Evolutionary conservation across 2,113 vertebrate genomes (phyloP).

Genomic region (Misgurnus mizolepis): DNA sequence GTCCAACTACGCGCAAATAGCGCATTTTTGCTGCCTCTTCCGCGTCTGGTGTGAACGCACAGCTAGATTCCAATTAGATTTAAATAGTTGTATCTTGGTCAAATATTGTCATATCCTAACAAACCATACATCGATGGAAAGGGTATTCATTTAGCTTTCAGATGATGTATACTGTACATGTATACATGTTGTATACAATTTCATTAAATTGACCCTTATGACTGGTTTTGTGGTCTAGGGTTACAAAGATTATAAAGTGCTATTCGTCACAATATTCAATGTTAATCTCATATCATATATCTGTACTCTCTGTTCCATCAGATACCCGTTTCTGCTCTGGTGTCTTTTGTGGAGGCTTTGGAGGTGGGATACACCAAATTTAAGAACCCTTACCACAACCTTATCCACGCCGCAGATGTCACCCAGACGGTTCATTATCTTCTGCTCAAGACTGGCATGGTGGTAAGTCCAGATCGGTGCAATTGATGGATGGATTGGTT

Average conservation of each 20-base stretch:
- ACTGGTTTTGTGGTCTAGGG: too few species aligned
- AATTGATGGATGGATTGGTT: neutral
- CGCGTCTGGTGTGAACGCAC: too few species aligned
- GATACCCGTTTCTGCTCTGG: conserved; percentile 91
- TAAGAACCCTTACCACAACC: conserved; percentile 97
- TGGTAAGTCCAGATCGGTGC: conserved; percentile 71
- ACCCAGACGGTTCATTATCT: conserved; percentile 95
- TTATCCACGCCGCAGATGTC: conserved; percentile 93
- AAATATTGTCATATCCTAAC: too few species aligned
- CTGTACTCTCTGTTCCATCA: conserved; percentile 56
- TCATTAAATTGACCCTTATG: too few species aligned
- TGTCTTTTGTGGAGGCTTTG: conserved; percentile 92
- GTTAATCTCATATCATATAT: neutral
- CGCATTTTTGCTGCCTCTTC: too few species aligned
- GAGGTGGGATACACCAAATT: conserved; percentile 94
- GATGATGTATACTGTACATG: too few species aligned
- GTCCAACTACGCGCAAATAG: too few species aligned
- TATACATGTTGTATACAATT: too few species aligned
- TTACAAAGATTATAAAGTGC: neutral
- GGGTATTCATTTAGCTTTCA: too few species aligned
- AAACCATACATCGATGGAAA: too few species aligned
- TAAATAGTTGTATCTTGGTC: too few species aligned
- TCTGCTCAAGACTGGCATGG: conserved; percentile 88
- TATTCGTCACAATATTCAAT: neutral
- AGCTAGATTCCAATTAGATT: too few species aligned